Conservation (phyloP, 2,113 vertebrate genomes). For the Calidris pygmaea region DNA sequence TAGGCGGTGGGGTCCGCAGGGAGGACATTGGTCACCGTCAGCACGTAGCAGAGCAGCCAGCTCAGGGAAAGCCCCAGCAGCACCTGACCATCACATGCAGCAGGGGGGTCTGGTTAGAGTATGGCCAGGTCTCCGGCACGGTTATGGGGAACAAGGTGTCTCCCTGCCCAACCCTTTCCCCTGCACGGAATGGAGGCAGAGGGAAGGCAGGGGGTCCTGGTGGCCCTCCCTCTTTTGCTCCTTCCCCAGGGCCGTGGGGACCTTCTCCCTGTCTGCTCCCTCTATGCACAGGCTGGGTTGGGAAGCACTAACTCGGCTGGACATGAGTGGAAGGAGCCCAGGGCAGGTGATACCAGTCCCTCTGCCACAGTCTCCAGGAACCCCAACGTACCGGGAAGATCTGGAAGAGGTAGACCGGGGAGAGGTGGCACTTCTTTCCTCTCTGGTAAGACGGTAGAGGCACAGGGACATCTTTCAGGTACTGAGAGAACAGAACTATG, state of each 20-base stretch:
- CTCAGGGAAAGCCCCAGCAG: constrained; percentile 88
- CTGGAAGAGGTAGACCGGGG: constrained; percentile 86
- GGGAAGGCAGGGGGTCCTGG: neutral
- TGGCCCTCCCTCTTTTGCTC: neutral
- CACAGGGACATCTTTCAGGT: constrained; percentile 85
- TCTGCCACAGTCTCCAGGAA: neutral
- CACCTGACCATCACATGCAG: constrained; percentile 76
- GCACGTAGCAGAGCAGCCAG: constrained; percentile 87
- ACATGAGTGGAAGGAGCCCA: neutral
- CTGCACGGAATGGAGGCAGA: neutral
- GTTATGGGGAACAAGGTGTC: neutral
- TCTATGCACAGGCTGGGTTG: neutral
- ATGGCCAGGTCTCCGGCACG: fast-evolving
- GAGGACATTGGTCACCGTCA: constrained; percentile 81
- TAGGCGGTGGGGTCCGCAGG: constrained; percentile 79
- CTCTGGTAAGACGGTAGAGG: constrained; percentile 80
- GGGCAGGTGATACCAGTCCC: neutral
- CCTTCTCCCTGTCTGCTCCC: neutral
- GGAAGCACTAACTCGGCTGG: neutral
- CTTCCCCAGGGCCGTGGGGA: neutral
- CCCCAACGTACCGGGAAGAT: constrained; percentile 86
- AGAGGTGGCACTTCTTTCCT: constrained; percentile 77
- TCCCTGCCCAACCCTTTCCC: neutral
- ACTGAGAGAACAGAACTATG: constrained; percentile 96
- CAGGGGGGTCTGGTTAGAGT: neutral